Evolutionary conservation across 2,797 vertebrate genomes (phyloP), one percentile per base, ranked within the genome.

Genomic region (Argyrosomus regius): DNA sequence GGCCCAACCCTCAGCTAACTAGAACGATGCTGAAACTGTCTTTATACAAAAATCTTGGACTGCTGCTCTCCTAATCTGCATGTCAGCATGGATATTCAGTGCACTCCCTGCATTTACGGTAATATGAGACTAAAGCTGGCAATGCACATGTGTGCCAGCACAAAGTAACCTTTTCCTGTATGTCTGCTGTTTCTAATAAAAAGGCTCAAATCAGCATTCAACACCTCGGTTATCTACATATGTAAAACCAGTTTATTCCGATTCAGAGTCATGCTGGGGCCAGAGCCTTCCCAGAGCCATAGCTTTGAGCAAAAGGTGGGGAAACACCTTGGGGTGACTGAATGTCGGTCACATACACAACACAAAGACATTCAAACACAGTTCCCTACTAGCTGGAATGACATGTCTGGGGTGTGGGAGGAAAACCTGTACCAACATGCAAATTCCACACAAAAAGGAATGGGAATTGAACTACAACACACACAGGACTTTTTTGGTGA

Each of bases 1-100:
- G 43, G 52, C 9, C 50, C 18, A 0, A 18, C 7, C 50, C 60
- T 65, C 39, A 26, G 57, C 53, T 24, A 60, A 57, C 22, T 56
- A 48, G 20, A 76, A 65, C 77, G 18, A 77, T 59, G 60, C 78
- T 72, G 62, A 75, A 71, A 6, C 16, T 54, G 28, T 62, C 31
- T 65, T 75, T 78, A 69, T 17, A 61, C 8, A 79, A 71, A 72
- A 49, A 39, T 45, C 35, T 41, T 17, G 10, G 18, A 74, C 26
- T 35, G 49, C 56, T 78, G 43, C 57, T 60, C 43, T 18, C 1
- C 1, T 54, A 39, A 78, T 59, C 16, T 64, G 53, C n/a, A 68
- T 12, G 61, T 60, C 59, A 81, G 60, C 63, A 68, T 45, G 45
- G 1, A 57, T 35, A 49, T 69, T 58, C 12, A 39, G 45, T 53